Evolutionary conservation across 53 echinoderm and acorn worm species (phyloP), one percentile per base, ranked within the genome.

Genomic region (Arbacia lixula): DNA sequence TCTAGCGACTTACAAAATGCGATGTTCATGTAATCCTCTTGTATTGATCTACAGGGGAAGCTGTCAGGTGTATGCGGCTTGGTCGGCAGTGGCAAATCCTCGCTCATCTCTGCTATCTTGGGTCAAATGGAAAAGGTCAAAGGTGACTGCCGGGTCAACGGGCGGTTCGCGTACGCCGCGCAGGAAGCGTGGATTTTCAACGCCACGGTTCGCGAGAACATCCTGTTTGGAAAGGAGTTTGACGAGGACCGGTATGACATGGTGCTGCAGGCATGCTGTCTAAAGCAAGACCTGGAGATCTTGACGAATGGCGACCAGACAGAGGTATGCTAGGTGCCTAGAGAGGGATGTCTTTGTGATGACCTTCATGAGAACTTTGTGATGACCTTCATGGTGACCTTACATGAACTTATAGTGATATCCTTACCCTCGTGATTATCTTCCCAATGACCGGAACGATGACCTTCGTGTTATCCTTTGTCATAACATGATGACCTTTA

Each of bases 161-260:
- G 95, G 28, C 41, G 61, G 24, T 83, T 93, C 39, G 95, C 95
- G 0, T 95, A 95, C 46, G 95, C 89, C 0, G 91, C 95, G 2
- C 95, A 95, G 89, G 91, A 95, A 62, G 91, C 95, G 0, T 95
- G 93, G 93, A 89, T 93, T 67, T 95, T 95, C 87, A 89, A 95
- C 61, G 91, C 95, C 24, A 90, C 93, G 0, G 71, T 95, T 38
- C 60, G 66, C 28, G 95, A 95, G 30, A 93, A 95, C 71, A 95
- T 95, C 77, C 86, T 95, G 29, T 95, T 95, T 33, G 95, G 93
- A 0, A 68, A 56, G 41, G 81, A 86, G 11, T 84, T 84, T 26
- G 93, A 93, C 20, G 87, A 91, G 68, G 85, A 91, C 19, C 89
- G 84, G 51, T 95, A 95, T 32, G 65, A 88, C 12, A 80, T 63